These are phyloP conservation scores for Selene dorsalis DNA, from an alignment of 2,797 vertebrate genomes.

Conservation along the genomic window DNA sequence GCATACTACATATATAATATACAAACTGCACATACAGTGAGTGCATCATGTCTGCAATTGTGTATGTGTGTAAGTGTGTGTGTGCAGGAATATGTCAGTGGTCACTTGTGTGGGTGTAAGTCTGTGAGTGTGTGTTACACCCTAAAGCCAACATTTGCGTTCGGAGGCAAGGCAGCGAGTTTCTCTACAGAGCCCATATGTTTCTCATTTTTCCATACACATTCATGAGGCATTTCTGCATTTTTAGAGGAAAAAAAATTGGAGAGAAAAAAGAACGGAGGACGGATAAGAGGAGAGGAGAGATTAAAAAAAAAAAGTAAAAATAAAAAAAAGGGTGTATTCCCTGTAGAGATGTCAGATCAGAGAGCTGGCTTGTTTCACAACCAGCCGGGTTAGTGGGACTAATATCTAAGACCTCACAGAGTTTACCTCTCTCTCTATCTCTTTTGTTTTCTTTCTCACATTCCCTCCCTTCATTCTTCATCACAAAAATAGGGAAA, in stretches of 20 bases:
- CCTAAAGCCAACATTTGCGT: slow-evolving; percentile 79
- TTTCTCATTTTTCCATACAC: slow-evolving; percentile 84
- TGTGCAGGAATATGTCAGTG: slow-evolving; percentile 47
- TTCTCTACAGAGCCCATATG: slow-evolving; percentile 78
- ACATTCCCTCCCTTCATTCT: slow-evolving; percentile 27
- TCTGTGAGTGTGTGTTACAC: slow-evolving; percentile 65
- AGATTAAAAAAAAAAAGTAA: slow-evolving; percentile 32
- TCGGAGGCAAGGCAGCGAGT: slow-evolving; percentile 63
- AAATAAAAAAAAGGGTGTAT: slow-evolving; percentile 64
- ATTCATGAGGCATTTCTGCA: slow-evolving; percentile 83
- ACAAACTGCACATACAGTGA: background rate
- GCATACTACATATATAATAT: background rate
- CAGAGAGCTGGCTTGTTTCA: slow-evolving; percentile 78
- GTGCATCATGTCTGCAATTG: background rate
- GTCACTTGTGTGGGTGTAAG: slow-evolving; percentile 50
- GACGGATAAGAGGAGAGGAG: slow-evolving; percentile 27
- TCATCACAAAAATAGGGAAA: slow-evolving; percentile 36
- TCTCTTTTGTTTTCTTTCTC: slow-evolving; percentile 30
- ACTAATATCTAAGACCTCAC: slow-evolving; percentile 77
- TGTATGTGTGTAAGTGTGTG: slow-evolving; percentile 56
- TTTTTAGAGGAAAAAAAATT: slow-evolving; percentile 64
- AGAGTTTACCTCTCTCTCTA: slow-evolving; percentile 57
- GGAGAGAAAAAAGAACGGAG: slow-evolving; percentile 42
- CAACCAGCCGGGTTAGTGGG: slow-evolving; percentile 66
- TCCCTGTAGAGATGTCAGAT: slow-evolving; percentile 76